Conservation (phyloP, 2,888 invertebrate genomes). For the Chrysomela aeneicollis region DNA sequence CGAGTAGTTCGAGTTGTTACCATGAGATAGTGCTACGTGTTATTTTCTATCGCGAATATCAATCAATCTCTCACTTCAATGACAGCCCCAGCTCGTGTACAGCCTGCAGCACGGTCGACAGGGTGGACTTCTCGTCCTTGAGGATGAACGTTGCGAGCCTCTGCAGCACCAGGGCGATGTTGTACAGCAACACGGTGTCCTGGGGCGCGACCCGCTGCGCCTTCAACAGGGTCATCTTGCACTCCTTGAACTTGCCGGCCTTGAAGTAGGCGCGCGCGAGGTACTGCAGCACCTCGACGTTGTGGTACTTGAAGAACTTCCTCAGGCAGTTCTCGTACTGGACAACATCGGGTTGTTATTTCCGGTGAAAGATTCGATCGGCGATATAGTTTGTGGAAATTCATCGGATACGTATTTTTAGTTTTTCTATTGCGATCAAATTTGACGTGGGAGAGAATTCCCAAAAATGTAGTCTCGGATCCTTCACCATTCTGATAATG, state of each 20-base stretch:
- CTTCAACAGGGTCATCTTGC: constrained; percentile 85
- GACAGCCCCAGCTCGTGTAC: constrained; percentile 95
- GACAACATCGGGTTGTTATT: constrained; percentile 43
- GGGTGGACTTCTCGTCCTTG: constrained; percentile 91
- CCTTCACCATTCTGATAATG: too few relatives aligned
- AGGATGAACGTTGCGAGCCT: constrained; percentile 90
- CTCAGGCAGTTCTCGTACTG: constrained; percentile 98
- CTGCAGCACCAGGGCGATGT: constrained; percentile 92
- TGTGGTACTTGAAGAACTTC: constrained; percentile 94
- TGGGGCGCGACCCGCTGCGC: constrained; percentile 94
- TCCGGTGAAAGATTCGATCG: too few relatives aligned
- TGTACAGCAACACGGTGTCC: constrained; percentile 91
- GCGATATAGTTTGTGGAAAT: too few relatives aligned
- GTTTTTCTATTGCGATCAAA: too few relatives aligned
- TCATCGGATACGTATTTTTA: too few relatives aligned
- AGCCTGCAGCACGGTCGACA: constrained; percentile 88
- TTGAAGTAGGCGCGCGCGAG: constrained; percentile 92
- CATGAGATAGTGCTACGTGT: too few relatives aligned
- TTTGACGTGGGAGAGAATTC: too few relatives aligned
- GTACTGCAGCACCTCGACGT: constrained; percentile 95
- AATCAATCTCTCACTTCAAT: constrained; percentile 82
- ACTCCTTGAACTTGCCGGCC: constrained; percentile 88
- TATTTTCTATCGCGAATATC: too few relatives aligned
- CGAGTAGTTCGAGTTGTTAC: too few relatives aligned
- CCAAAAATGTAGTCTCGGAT: too few relatives aligned